phyloP scores from a whole-genome alignment of 2,888 invertebrate species.

The Drosophila paranaensis region DNA sequence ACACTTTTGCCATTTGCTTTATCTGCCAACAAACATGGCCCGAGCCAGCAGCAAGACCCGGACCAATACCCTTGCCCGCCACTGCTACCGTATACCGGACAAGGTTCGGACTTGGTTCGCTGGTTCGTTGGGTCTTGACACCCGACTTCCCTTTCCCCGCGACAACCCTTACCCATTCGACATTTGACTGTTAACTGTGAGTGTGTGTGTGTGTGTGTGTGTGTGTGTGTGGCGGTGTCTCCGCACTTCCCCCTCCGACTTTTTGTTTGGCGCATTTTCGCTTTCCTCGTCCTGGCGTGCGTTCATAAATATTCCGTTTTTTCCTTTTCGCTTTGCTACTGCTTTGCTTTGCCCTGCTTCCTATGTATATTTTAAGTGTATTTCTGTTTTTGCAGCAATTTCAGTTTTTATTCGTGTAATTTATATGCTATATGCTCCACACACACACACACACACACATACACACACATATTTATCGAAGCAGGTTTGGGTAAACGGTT shows the following conservation, averaged over 20 bases:
- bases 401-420: constrained; percentile 76
- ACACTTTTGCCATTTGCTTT: constrained; percentile 79
- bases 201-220: constrained; percentile 35
- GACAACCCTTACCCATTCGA: constrained; percentile 20
- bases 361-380: constrained; percentile 68
- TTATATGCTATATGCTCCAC: constrained; percentile 61
- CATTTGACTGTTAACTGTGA: constrained; percentile 60
- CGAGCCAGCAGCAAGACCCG: constrained; percentile 30
- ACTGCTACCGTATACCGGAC: constrained; percentile 35
- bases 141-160: not conserved
- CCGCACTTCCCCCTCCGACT: not conserved
- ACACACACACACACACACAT: constrained; percentile 32
- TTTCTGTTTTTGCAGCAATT: constrained; percentile 77
- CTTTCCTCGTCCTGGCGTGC: constrained; percentile 67
- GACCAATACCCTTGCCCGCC: constrained; percentile 16
- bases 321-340: constrained; percentile 24
- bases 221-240: constrained; percentile 27
- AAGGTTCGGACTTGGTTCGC: constrained; percentile 64
- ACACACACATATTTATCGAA: constrained; percentile 52
- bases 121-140: constrained; percentile 44
- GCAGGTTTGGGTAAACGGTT: constrained; percentile 73
- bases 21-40: constrained; percentile 75
- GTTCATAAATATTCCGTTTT: constrained; percentile 74
- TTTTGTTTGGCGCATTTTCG: constrained; percentile 70
- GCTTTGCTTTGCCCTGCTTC: constrained; percentile 12